A percentile compares a stretch with the other conserved stretches of the same genome.
Evolutionary conservation across 1,140 invertebrate genomes (phyloP).

Genomic region (Drosophila orena): DNA sequence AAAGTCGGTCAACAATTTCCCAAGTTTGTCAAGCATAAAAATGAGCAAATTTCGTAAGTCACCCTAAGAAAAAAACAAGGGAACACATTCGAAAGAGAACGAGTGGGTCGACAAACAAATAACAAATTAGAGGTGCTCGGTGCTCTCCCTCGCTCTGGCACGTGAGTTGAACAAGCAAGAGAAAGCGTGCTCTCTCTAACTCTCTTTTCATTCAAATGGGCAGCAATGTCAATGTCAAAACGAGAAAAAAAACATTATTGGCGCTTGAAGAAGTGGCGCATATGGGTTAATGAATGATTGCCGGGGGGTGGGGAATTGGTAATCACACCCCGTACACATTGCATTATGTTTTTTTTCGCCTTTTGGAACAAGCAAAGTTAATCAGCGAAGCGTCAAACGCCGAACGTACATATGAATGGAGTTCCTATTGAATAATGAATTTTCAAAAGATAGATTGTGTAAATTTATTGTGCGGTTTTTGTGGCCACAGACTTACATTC

Average conservation of each 20-base stretch:
- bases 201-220: slow-evolving; percentile 27
- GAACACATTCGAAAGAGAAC: slow-evolving; percentile 9
- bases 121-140: neutral
- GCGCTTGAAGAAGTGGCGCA: slow-evolving; percentile 27
- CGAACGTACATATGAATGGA: neutral
- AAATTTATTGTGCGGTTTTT: slow-evolving; percentile 24
- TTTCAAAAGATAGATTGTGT: slow-evolving; percentile 12
- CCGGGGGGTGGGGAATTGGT: neutral
- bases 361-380: slow-evolving; percentile 13
- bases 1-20: slow-evolving; percentile 4
- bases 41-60: slow-evolving; percentile 56
- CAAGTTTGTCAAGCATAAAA: slow-evolving; percentile 71
- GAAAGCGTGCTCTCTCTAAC: slow-evolving; percentile 1
- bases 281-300: slow-evolving; percentile 53
- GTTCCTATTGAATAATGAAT: slow-evolving; percentile 7
- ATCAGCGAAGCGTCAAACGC: slow-evolving; percentile 6
- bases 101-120: slow-evolving; percentile 20
- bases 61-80: slow-evolving; percentile 23
- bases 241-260: slow-evolving; percentile 13
- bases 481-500: slow-evolving; percentile 1
- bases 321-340: slow-evolving; percentile 28
- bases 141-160: slow-evolving; percentile 19
- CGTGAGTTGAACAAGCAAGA: slow-evolving; percentile 35
- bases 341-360: slow-evolving; percentile 5
- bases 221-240: slow-evolving; percentile 49